phyloP scores from a whole-genome alignment of 2,113 vertebrate genomes.

The Oceanodroma tethys region DNA sequence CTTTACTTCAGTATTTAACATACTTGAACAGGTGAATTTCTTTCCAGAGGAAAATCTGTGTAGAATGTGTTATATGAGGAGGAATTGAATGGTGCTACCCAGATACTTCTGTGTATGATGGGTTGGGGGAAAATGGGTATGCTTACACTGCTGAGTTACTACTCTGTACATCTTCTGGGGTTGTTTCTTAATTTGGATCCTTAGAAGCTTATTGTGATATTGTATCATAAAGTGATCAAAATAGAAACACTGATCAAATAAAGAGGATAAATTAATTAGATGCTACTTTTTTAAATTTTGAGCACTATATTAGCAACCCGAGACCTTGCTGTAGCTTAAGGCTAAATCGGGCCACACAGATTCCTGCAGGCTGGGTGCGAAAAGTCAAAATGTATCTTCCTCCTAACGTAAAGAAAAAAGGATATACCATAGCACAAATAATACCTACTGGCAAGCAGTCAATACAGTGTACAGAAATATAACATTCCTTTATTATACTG shows the following conservation, averaged over 20 bases:
- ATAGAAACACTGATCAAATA: neutral
- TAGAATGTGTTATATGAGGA: neutral
- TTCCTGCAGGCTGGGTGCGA: neutral
- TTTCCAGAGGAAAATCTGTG: neutral
- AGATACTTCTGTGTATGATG: neutral
- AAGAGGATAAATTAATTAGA: neutral
- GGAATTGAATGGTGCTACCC: neutral
- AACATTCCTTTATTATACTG: neutral
- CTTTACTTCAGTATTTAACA: neutral
- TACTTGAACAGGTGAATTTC: neutral
- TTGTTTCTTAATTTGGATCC: neutral
- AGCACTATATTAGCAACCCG: neutral
- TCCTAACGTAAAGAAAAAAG: neutral
- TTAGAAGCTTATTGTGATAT: neutral
- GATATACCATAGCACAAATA: neutral
- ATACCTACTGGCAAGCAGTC: neutral
- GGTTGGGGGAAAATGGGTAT: neutral
- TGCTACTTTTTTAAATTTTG: neutral
- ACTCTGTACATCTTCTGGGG: neutral
- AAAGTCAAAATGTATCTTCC: neutral
- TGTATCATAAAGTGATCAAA: neutral
- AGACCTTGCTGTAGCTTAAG: neutral
- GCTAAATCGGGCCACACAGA: neutral
- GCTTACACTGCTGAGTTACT: neutral
- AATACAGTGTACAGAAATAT: neutral